Evolutionary conservation across 2,888 invertebrate species (phyloP), one percentile per base, ranked within the genome.

Genomic region (Zygogramma bicolorata): DNA sequence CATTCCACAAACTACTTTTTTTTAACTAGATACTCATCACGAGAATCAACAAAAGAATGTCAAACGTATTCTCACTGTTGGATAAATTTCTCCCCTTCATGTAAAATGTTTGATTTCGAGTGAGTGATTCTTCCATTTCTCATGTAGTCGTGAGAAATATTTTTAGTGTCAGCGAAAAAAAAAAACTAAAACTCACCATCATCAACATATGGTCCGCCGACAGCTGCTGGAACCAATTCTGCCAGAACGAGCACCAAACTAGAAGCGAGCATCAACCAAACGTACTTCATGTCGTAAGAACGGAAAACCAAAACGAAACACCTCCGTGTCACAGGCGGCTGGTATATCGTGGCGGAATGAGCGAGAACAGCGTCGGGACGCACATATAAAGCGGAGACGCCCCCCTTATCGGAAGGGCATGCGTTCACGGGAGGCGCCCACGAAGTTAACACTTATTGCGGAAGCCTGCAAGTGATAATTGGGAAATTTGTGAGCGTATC

Each of bases 251-350:
- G 80, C 76, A 86, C 80, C 75, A 84, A 77, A 80, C 85, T 84
- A 72, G 84, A 81, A 66, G 84, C 81, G 77, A 87, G 73, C 68
- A 86, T 79, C 70, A 86, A 79, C 85, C 85, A 85, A 77, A 84
- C 81, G 77, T 84, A 84, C 82, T 84, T 85, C 86, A 87, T 87
- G 75, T 79, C 84, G 78, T 77, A 81, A 65, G 53, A 60, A 66
- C 72, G 59, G 66, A 66, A 61, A 72, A 71, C 67, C 68, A 69
- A 68, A 75, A 65, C 42, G 65, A 67, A 69, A 70, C 68, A 65
- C 62, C 68, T 62, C 70, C 67, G 77, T 76, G 78, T 79, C 80
- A 77, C 80, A 79, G 77, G 77, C 18, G 25, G 67, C 62, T 80
- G 80, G 79, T 76, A 74, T 77, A 78, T 77, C 77, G 81, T 75